Base-by-base conservation (phyloP, 2,888 invertebrate genomes). In the Andrena marginata region DNA sequence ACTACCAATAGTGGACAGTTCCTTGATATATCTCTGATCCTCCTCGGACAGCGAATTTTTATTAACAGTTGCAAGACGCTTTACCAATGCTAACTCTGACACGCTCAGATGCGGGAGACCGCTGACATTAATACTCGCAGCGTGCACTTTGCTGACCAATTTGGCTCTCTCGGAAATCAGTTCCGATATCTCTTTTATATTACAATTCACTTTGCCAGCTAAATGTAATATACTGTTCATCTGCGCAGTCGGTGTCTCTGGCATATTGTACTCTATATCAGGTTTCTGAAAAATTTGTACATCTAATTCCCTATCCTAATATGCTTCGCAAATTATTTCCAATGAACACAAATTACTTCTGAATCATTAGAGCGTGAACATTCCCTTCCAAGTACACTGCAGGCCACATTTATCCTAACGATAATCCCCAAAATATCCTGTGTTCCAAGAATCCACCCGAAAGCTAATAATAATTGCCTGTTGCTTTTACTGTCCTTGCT, bases 371-470 rank as follows among this genome's bases (percentile, higher is more conserved):
- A 54, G 1, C 3, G 23, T 0, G 85, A 84, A 70, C 85, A 92
- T 86, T 94, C 94, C 59, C 84, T 88, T 73, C 92, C 91, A 33
- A 93, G 72, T 20, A 87, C 64, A 64, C 92, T 90, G 20, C 89
- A 81, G 5, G 80, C 49, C 2, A 94, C 74, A 84, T 90, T 90
- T 8, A 79, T 63, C 54, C 85, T 78, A 3, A 92, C 78, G 10
- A 89, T 70, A 20, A 82, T 80, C 63, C 86, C 85, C 49, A 94
- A 69, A 70, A 88, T 82, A 80, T 92, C 82, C 64, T 93, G 88
- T 0, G 87, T 90, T 60, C 91, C 89, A 29, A 94, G 72, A 16
- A 94, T 73, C 93, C 93, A 94, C 23, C 92, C 90, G 31, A 94
- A 85, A 10, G 94, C 94, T 62, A 94, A 73, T 63, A 94, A 87